Evolutionary conservation across 2,113 vertebrate species (phyloP).

Genomic region (Scomber japonicus): DNA sequence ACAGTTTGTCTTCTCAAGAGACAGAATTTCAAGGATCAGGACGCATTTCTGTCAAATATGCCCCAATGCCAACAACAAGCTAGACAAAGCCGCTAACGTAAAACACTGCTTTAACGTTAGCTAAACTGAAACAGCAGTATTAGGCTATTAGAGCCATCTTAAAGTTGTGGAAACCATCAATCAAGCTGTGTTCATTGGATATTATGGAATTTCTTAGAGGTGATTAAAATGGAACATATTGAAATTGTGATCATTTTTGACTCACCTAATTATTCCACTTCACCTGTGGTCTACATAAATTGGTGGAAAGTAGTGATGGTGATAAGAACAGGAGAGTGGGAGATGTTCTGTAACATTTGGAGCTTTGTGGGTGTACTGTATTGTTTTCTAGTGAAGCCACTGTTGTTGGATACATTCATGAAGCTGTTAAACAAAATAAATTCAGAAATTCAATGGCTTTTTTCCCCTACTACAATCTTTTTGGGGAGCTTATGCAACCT

Average conservation of each 20-base stretch:
- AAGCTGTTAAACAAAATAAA: not conserved
- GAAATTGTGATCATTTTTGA: not conserved
- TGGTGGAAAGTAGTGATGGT: slow-evolving; percentile 9
- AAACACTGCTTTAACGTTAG: too few relatives aligned
- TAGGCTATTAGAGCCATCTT: too few relatives aligned
- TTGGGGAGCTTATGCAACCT: not conserved
- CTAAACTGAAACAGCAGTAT: too few relatives aligned
- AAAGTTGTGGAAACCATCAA: not conserved
- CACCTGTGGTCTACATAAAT: not conserved
- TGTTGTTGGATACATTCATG: not conserved
- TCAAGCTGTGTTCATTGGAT: not conserved
- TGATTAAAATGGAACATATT: not conserved
- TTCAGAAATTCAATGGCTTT: not conserved
- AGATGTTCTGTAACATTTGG: slow-evolving; percentile 19
- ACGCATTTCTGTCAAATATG: too few relatives aligned
- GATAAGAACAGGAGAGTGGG: slow-evolving; percentile 32
- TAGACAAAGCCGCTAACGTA: too few relatives aligned
- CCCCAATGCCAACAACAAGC: too few relatives aligned
- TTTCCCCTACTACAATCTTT: not conserved
- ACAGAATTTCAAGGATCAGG: too few relatives aligned
- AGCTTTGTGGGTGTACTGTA: slow-evolving; percentile 17
- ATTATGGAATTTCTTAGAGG: not conserved
- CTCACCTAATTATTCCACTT: not conserved
- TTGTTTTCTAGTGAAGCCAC: not conserved
- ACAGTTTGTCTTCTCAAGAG: too few relatives aligned